Evolutionary conservation across 2,888 invertebrate genomes (phyloP).

Genomic region (Acanthosepion lycidas): DNA sequence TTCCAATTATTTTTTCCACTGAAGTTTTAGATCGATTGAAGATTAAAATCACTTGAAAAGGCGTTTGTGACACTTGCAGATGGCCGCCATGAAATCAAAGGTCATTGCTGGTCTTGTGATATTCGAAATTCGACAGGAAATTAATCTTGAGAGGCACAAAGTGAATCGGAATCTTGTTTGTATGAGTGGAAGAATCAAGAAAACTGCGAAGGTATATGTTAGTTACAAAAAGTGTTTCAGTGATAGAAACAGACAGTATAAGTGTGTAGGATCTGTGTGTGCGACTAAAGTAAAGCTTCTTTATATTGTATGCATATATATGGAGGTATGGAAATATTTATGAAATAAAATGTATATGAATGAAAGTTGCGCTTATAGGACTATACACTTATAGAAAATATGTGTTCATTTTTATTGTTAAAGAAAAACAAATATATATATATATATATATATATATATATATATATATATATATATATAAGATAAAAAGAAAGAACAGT

Average conservation of each 20-base stretch:
- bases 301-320: too few species aligned
- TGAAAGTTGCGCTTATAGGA: too few species aligned
- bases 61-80: conserved; percentile 9
- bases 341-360: too few species aligned
- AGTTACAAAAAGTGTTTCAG: neutral
- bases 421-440: too few species aligned
- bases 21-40: neutral
- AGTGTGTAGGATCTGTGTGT: too few species aligned
- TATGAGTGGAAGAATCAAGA: neutral
- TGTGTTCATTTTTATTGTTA: too few species aligned
- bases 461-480: too few species aligned
- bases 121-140: conserved; percentile 9
- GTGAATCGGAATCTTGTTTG: neutral
- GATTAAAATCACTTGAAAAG: conserved; percentile 13
- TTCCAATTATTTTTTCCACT: conserved; percentile 25
- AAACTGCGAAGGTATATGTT: neutral
- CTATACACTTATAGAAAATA: too few species aligned
- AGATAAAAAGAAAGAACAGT: too few species aligned
- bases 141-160: conserved; percentile 1
- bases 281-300: too few species aligned
- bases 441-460: too few species aligned
- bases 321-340: too few species aligned
- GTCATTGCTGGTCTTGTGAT: neutral
- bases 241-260: neutral
- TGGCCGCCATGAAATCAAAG: neutral